These are phyloP conservation scores for Drosophila yooni DNA, from an alignment of 2,888 invertebrate genomes.

Conservation along the genomic window DNA sequence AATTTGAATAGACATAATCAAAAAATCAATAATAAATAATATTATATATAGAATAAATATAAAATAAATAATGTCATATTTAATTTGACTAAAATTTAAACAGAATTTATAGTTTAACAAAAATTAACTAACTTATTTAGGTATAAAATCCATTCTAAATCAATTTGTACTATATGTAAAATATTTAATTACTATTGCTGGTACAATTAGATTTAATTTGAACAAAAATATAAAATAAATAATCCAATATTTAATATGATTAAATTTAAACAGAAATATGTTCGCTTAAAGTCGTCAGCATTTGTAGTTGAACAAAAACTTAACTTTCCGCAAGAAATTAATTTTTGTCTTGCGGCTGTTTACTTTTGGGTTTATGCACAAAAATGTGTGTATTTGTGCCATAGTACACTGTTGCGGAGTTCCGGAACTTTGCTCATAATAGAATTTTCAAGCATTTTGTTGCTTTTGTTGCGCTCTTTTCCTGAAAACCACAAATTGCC, in stretches of 20 bases:
- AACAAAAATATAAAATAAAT: background rate
- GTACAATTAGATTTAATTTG: background rate
- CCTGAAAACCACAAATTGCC: slow-evolving; percentile 71
- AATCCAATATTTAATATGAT: background rate
- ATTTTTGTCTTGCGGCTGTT: background rate
- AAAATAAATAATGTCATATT: too few species aligned
- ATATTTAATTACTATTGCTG: background rate
- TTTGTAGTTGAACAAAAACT: background rate
- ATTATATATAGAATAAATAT: too few species aligned
- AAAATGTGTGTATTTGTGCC: background rate
- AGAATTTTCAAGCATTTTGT: slow-evolving; percentile 70
- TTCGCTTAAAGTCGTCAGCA: background rate
- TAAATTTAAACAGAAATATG: background rate
- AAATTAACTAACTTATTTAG: background rate
- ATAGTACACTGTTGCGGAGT: slow-evolving; percentile 16
- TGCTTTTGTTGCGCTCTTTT: slow-evolving; percentile 36
- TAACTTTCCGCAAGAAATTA: accelerated
- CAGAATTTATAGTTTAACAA: background rate
- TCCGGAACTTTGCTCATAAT: slow-evolving; percentile 72
- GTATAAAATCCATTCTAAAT: background rate
- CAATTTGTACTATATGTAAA: too few species aligned
- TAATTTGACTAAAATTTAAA: too few species aligned
- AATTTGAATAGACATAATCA: too few species aligned
- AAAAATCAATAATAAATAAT: too few species aligned
- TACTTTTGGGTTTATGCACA: background rate